Conservation (phyloP, 2,113 vertebrate species). For the Rattus norvegicus region GRCr8 NC_086021.1:178835001-178835500, state of each 20-base stretch:
- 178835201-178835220: fast-evolving
- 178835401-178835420: neutral
- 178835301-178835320: neutral
- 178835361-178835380: neutral
- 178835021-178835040: neutral
- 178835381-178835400: neutral
- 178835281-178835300: fast-evolving
- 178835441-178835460: neutral
- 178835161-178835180: fast-evolving
- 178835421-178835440: neutral
- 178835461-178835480: neutral
- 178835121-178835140: neutral
- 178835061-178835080: neutral
- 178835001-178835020: neutral
- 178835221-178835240: neutral
- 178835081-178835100: neutral
- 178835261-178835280: neutral
- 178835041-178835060: neutral
- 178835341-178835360: neutral
- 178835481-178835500: neutral
- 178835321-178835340: neutral
- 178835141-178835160: neutral
- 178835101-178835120: neutral
- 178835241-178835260: neutral
- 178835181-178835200: neutral